Evolutionary conservation across 2,113 vertebrate species (phyloP).

Genomic region (Callocephalon fimbriatum): DNA sequence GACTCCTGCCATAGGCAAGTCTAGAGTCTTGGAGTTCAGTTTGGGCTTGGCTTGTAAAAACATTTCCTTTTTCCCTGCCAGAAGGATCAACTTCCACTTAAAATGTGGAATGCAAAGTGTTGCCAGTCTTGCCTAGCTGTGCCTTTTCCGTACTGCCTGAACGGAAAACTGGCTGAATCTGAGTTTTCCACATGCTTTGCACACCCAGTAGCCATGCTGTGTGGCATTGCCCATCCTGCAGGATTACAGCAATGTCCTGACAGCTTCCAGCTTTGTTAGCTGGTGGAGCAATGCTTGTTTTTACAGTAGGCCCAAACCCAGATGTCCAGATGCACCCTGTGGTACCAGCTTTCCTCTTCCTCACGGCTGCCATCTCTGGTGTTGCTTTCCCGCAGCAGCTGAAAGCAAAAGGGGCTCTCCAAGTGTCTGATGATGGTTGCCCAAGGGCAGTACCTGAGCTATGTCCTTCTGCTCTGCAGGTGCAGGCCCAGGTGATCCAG

Average conservation of each 20-base stretch:
- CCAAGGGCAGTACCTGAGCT: background rate
- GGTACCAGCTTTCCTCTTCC: background rate
- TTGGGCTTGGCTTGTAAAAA: background rate
- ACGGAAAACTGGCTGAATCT: too few relatives aligned
- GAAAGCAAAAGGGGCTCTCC: background rate
- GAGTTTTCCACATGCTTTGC: background rate
- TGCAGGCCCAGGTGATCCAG: conserved; percentile 96
- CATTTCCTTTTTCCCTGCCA: background rate
- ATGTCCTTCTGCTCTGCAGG: conserved; percentile 54
- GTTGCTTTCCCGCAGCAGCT: accelerated
- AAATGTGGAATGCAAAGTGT: background rate
- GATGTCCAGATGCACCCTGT: accelerated
- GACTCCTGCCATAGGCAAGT: background rate
- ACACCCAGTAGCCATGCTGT: accelerated
- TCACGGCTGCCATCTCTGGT: background rate
- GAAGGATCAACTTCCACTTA: background rate
- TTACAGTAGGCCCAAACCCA: background rate
- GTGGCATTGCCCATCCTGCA: background rate
- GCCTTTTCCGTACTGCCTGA: background rate
- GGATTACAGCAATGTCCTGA: background rate
- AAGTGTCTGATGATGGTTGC: accelerated
- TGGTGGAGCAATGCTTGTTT: background rate
- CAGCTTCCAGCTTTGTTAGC: background rate
- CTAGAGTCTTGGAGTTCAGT: background rate
- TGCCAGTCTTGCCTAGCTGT: background rate